These are phyloP conservation scores for Pteropus alecto DNA, from an alignment of 2,113 vertebrate genomes.

Conservation along the genomic window DNA sequence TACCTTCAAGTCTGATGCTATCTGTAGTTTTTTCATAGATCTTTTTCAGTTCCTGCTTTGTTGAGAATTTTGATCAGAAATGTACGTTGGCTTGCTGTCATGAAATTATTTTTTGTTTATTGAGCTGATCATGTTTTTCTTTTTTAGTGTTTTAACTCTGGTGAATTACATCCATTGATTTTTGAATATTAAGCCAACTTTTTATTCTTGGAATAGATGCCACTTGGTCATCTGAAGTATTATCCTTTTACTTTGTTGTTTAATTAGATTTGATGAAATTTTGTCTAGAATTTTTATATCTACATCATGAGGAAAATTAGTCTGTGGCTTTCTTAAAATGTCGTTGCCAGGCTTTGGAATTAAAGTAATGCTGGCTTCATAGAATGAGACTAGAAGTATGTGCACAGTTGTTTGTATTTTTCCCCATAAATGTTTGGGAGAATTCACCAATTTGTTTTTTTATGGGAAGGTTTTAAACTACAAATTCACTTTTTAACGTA, in stretches of 20 bases:
- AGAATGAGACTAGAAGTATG: neutral
- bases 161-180: neutral
- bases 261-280: constrained; percentile 20
- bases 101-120: neutral
- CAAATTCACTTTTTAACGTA: neutral
- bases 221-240: neutral
- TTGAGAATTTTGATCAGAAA: constrained; percentile 3
- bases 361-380: neutral
- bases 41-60: neutral
- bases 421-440: neutral
- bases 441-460: neutral
- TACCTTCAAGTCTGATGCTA: neutral
- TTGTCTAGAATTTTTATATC: neutral
- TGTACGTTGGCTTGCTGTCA: neutral
- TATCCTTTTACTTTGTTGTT: neutral
- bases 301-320: neutral
- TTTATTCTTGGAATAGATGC: neutral
- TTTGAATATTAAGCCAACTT: neutral
- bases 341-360: neutral
- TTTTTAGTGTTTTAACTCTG: neutral
- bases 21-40: neutral
- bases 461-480: neutral
- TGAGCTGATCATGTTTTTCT: neutral
- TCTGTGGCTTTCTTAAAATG: neutral
- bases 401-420: neutral